Conservation (phyloP, 2,797 vertebrate genomes). For the Paguma larvata region DNA sequence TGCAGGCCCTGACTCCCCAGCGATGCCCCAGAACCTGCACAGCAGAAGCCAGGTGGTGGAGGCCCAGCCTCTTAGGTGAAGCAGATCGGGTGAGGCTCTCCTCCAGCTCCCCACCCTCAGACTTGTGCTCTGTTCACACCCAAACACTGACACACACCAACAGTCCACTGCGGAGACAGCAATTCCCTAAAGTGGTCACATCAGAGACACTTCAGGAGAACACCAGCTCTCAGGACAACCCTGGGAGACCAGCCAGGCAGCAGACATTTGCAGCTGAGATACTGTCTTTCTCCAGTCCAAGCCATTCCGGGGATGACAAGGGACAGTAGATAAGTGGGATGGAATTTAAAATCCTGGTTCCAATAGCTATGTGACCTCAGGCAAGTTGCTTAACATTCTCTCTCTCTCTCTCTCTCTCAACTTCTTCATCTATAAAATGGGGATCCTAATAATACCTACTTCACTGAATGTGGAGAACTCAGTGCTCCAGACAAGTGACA, state of each 20-base stretch:
- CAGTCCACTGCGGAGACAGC: background rate
- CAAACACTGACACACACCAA: background rate
- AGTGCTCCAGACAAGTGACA: background rate
- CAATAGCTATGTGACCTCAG: background rate
- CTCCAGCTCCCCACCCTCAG: background rate
- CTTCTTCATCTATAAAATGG: slow-evolving; percentile 40
- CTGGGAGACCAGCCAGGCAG: background rate
- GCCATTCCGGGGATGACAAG: background rate
- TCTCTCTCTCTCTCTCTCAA: background rate
- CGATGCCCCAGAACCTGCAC: background rate
- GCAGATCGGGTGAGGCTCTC: background rate
- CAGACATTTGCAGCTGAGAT: background rate
- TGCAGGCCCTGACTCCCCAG: background rate
- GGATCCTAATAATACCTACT: background rate
- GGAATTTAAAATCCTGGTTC: background rate
- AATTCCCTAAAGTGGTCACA: background rate
- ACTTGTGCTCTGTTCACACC: background rate
- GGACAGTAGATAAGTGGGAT: background rate
- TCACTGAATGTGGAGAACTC: background rate
- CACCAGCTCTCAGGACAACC: background rate
- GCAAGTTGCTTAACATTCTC: background rate
- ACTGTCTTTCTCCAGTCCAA: background rate
- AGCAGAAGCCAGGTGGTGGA: background rate
- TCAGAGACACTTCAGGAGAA: background rate
- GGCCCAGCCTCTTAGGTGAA: background rate